Conservation (phyloP, 2,888 invertebrate genomes). For the Tipula unca region DNA sequence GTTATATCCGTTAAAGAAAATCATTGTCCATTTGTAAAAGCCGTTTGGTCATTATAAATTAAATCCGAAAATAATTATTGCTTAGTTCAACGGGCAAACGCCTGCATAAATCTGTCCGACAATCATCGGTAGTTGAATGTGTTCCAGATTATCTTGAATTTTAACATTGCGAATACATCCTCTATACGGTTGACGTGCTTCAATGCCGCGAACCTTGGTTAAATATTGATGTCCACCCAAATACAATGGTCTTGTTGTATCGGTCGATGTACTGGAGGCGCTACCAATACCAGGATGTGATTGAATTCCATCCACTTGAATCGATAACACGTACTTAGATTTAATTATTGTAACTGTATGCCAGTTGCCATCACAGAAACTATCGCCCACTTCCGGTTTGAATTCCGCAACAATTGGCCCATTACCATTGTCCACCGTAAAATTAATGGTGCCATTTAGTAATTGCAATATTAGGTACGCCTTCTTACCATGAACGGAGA, state of each 20-base stretch:
- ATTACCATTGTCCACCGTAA: slow-evolving; percentile 72
- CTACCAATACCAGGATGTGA: slow-evolving; percentile 63
- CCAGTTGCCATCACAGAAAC: slow-evolving; percentile 93
- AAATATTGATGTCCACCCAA: slow-evolving; percentile 76
- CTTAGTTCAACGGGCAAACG: slow-evolving; percentile 69
- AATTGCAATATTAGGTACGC: slow-evolving; percentile 84
- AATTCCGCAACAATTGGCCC: slow-evolving; percentile 70
- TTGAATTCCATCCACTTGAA: slow-evolving; percentile 76
- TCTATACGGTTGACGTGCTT: slow-evolving; percentile 61
- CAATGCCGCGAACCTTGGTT: slow-evolving; percentile 52
- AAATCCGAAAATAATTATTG: background rate
- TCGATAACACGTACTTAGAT: slow-evolving; percentile 79
- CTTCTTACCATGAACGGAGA: slow-evolving; percentile 73
- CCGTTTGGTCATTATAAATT: background rate
- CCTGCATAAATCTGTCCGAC: slow-evolving; percentile 67
- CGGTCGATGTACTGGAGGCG: slow-evolving; percentile 56
- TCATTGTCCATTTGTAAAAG: background rate
- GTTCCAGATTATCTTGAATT: slow-evolving; percentile 48
- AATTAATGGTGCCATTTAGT: slow-evolving; percentile 73
- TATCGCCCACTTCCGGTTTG: slow-evolving; percentile 53
- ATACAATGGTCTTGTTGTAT: slow-evolving; percentile 78
- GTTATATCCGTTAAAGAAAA: background rate
- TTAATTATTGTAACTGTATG: slow-evolving; percentile 77
- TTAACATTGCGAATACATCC: slow-evolving; percentile 69
- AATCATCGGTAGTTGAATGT: slow-evolving; percentile 50